These are phyloP conservation scores for Microcebus griseorufus DNA, from an alignment of 2,113 vertebrate genomes.

Conservation along the genomic window DNA sequence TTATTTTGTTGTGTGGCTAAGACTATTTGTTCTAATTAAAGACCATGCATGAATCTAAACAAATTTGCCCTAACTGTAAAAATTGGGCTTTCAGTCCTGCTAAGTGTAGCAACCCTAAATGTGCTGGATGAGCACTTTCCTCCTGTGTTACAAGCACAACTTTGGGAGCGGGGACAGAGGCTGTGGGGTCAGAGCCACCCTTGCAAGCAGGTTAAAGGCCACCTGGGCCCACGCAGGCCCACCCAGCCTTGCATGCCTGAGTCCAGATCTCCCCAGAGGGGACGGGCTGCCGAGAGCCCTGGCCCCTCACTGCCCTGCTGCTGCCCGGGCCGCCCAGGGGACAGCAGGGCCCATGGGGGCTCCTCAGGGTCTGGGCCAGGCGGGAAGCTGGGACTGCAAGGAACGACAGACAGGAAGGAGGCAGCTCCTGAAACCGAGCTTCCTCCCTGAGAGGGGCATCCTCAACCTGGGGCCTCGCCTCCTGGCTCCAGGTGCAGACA, in stretches of 20 bases:
- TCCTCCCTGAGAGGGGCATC: background rate
- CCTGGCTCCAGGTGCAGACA: background rate
- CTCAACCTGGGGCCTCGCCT: background rate
- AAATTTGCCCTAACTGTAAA: conserved; percentile 1
- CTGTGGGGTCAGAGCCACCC: accelerated
- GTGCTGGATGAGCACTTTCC: background rate
- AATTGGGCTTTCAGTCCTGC: background rate
- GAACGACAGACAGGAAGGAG: background rate
- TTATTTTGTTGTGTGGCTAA: conserved; percentile 44
- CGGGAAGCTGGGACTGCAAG: background rate
- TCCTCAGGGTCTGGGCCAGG: background rate
- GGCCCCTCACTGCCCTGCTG: background rate
- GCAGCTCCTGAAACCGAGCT: background rate
- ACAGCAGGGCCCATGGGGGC: background rate
- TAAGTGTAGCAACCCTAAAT: background rate
- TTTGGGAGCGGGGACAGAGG: accelerated
- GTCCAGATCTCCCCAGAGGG: background rate
- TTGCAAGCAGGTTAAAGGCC: background rate
- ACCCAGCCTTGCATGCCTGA: no score
- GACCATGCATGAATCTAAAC: background rate
- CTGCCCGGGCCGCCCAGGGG: background rate
- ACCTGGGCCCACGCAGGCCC: no score
- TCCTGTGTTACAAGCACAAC: background rate
- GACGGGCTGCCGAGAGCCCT: no score
- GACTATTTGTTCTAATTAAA: conserved; percentile 66